Evolutionary conservation across 2,888 invertebrate species (phyloP), one percentile per base, ranked within the genome.

Genomic region (Omphaloscelis lunosa): DNA sequence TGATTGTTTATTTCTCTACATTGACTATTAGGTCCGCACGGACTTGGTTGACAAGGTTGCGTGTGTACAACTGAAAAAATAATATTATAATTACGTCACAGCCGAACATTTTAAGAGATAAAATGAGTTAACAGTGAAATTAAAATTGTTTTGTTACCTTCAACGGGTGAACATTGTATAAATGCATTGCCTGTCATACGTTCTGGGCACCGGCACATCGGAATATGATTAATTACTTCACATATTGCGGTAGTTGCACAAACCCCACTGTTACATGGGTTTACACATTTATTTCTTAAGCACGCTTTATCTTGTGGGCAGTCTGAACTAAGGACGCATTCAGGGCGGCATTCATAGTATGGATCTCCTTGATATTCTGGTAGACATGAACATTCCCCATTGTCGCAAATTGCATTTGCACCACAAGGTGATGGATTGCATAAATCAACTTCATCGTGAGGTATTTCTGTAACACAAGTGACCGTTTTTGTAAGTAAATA

Each of bases 1-100:
- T 98, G 98, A 71, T 97, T 97, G 93, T 98, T 98, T 77, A 98
- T 97, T 90, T 97, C 97, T 82, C 98, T 97, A 92, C 98, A 98
- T 93, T 98, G 98, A 91, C 98, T 98, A 91, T 98, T 98, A 0
- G 98, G 97, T 69, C 98, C 98, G 93, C 98, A 98, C 0, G 98
- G 98, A 71, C 92, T 98, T 95, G 93, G 96, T 93, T 91, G 95
- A 91, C 91, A 97, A 75, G 93, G 97, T 86, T 93, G 92, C 23
- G 91, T 90, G 78, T 90, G 94, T 53, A 88, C 83, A 82, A 95
- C 96, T 96, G 91, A 86, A 95, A 95, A 62, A 45, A 82, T 17
- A 68, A 70, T 39, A 71, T 61, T 53, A 65, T 34, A 77, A 17
- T 61, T 70, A 75, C 0, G 8, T 62, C 23, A 29, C 15, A 53